These are phyloP conservation scores for Agrotis ipsilon DNA, from an alignment of 2,888 invertebrate genomes.

Conservation along the genomic window DNA sequence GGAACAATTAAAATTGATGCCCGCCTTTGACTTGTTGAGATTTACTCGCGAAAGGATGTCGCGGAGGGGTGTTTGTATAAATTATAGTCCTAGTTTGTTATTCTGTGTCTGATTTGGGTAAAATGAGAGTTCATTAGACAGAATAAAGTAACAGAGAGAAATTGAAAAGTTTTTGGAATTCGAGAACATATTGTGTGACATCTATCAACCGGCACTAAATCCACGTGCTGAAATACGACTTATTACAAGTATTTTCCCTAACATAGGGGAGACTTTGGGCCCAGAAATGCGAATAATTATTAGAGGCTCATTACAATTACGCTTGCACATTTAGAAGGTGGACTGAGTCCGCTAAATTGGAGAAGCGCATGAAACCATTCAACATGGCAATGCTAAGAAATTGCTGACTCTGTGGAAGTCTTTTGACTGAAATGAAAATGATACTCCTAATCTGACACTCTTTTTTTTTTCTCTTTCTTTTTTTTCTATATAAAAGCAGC, in stretches of 20 bases:
- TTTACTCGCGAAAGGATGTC: constrained; percentile 35
- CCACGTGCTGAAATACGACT: too few relatives aligned
- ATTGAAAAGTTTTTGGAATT: too few relatives aligned
- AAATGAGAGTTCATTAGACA: constrained; percentile 10
- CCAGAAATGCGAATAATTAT: too few relatives aligned
- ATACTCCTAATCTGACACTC: too few relatives aligned
- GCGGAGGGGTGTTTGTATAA: constrained; percentile 38
- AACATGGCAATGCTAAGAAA: not conserved
- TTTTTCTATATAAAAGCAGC: not conserved
- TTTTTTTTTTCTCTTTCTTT: too few relatives aligned
- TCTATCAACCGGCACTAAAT: too few relatives aligned
- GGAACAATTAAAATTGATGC: constrained; percentile 63
- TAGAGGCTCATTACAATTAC: too few relatives aligned
- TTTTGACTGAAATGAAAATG: not conserved
- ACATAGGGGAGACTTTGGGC: too few relatives aligned
- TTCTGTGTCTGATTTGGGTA: constrained; percentile 23
- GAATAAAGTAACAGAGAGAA: not conserved
- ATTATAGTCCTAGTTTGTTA: constrained; percentile 43
- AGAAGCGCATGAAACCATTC: not conserved
- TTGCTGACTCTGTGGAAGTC: not conserved
- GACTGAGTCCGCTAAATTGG: not conserved
- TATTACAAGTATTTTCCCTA: too few relatives aligned
- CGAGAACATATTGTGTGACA: too few relatives aligned
- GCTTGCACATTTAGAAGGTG: too few relatives aligned
- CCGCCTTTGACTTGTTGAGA: constrained; percentile 55